These are phyloP conservation scores for Ditylenchus dipsaci DNA, from an alignment of 1,140 invertebrate species.

Conservation along the genomic window DNA sequence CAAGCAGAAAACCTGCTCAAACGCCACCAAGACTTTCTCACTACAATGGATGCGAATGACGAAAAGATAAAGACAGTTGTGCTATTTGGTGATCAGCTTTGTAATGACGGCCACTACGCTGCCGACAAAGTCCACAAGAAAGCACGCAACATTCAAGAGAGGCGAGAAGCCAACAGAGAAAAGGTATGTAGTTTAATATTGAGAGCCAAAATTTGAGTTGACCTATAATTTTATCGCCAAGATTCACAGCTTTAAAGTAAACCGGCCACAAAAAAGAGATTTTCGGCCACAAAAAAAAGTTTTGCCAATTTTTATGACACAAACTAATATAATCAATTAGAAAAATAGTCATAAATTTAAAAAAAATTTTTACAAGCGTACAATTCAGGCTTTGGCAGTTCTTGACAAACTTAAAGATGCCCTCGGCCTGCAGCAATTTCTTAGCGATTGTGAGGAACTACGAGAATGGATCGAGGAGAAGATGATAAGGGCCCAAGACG, in stretches of 20 bases:
- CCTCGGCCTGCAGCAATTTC: slow-evolving; percentile 61
- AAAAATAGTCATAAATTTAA: no score
- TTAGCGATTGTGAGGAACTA: slow-evolving; percentile 83
- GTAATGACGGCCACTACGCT: slow-evolving; percentile 67
- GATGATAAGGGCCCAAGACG: slow-evolving; percentile 94
- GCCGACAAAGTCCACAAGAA: slow-evolving; percentile 85
- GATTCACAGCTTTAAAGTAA: no score
- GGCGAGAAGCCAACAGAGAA: slow-evolving; percentile 79
- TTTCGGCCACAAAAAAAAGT: no score
- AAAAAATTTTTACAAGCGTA: no score
- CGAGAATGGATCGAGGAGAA: slow-evolving; percentile 90
- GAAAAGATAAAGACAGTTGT: slow-evolving; percentile 95
- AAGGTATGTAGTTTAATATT: slow-evolving; percentile 59
- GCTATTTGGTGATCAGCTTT: slow-evolving; percentile 81
- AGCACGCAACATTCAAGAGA: slow-evolving; percentile 84
- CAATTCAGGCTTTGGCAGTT: slow-evolving; percentile 16
- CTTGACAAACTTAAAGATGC: slow-evolving; percentile 91
- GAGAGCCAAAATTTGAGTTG: no score
- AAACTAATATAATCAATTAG: no score
- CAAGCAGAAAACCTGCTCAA: slow-evolving; percentile 91
- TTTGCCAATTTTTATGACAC: no score
- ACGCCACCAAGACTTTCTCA: slow-evolving; percentile 94
- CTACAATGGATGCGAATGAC: slow-evolving; percentile 98
- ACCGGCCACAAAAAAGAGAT: no score
- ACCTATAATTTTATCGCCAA: no score